Base-by-base conservation (phyloP, 2,888 invertebrate species). In the Hyposoter didymator region DNA sequence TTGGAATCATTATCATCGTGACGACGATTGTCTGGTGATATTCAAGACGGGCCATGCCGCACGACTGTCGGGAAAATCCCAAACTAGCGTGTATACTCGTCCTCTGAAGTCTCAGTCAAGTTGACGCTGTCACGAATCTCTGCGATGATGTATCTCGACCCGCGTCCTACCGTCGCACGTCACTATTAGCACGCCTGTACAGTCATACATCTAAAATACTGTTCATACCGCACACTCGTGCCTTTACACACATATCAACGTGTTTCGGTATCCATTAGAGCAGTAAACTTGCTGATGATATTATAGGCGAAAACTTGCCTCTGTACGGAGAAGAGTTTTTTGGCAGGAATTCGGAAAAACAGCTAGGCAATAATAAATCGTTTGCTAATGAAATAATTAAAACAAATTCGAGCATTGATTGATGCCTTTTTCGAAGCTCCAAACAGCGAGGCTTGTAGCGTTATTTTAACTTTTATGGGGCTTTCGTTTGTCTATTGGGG, bases 181-280 rank as follows among this genome's bases (percentile, higher is more conserved):
- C 84, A 79, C 45, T 75, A 32, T 64, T 62, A 75, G 52, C 75
- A 76, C 72, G 66, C 52, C 12, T 62, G 67, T 79, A 84, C 78
- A 55, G 35, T 52, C 72, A 59, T 43, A 72, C 55, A 28, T 59
- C 12, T 22, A 55, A 55, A 55, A 55, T 55, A 59, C 22, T 47
- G 35, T 35, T 19, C 19, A 22, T 22, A 2, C 8, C 8, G 19
- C 22, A 12, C 12, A 55, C 14, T 59, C 28, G 5, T 28, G 22
- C 8, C 19, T 55, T 47, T 67, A 39, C 45, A 69, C 52, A 32
- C n/a, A 62, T 49, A 55, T 69, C n/a, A 67, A 28, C 14, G 22
- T 19, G 10, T 55, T 55, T 22, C 22, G 22, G 55, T 59, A 7
- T 59, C 55, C 43, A 45, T 52, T 59, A 59, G 74, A 59, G 55